These are phyloP conservation scores for Piezodorus guildinii DNA, from an alignment of 1,140 invertebrate species.

Conservation along the genomic window DNA sequence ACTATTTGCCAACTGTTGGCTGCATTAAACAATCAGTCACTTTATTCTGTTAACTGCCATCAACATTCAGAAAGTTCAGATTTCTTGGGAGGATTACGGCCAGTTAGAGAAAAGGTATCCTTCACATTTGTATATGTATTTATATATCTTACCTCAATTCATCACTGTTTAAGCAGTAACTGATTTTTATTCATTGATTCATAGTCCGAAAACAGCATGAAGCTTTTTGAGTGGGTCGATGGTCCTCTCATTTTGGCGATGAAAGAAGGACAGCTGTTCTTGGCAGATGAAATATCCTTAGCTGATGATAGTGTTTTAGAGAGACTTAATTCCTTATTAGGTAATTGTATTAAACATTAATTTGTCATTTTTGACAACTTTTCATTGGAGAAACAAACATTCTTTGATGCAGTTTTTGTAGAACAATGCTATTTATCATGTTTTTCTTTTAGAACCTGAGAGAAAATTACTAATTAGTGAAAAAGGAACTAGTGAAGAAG, in stretches of 20 bases:
- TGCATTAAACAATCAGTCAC: slow-evolving; percentile 45
- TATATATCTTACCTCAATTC: neutral
- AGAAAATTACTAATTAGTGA: slow-evolving; percentile 82
- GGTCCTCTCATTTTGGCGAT: slow-evolving; percentile 89
- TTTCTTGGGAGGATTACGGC: slow-evolving; percentile 89
- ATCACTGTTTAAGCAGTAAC: neutral
- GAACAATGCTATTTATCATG: neutral
- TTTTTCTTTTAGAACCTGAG: slow-evolving; percentile 61
- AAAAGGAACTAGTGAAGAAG: slow-evolving; percentile 49
- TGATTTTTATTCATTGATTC: neutral
- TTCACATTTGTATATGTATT: neutral
- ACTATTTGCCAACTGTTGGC: slow-evolving; percentile 87
- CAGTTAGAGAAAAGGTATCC: slow-evolving; percentile 52
- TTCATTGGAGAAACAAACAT: neutral
- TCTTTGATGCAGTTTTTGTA: neutral
- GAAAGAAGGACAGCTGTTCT: slow-evolving; percentile 73
- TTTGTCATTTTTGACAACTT: neutral
- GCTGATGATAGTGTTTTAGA: slow-evolving; percentile 98
- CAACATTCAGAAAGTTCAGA: slow-evolving; percentile 98
- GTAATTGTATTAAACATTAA: slow-evolving; percentile 28
- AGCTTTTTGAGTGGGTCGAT: slow-evolving; percentile 95
- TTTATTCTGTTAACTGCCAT: slow-evolving; percentile 90
- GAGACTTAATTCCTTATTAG: slow-evolving; percentile 85
- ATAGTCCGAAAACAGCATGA: slow-evolving; percentile 21
- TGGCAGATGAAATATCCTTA: slow-evolving; percentile 98